A percentile compares a stretch with the other conserved stretches of the same genome.
phyloP scores from a whole-genome alignment of 2,113 vertebrate genomes.

The Gnathonemus echidnorhynchus region DNA sequence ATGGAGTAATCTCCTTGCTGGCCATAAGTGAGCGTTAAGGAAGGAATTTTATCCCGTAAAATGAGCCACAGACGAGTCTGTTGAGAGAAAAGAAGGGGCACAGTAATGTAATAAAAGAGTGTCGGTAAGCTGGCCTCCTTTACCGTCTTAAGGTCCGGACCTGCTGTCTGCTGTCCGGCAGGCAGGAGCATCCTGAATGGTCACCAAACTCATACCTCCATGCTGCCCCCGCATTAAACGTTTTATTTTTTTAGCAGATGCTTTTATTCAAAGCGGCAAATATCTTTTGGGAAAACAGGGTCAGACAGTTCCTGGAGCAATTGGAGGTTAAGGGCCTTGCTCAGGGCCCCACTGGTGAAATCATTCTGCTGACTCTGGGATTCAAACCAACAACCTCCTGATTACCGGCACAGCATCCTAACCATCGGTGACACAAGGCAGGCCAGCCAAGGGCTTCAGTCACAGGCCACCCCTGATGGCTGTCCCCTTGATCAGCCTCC shows the following conservation, averaged over 20 bases:
- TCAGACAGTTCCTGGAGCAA: neutral
- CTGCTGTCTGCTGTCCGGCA: neutral
- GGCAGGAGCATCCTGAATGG: neutral
- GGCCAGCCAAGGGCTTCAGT: neutral
- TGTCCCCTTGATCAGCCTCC: slow-evolving; percentile 38
- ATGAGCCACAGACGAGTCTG: neutral
- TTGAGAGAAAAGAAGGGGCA: neutral
- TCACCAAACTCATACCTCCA: neutral
- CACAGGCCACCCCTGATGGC: slow-evolving; percentile 58
- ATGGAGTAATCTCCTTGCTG: neutral
- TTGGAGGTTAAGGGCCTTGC: neutral
- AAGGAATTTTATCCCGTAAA: neutral
- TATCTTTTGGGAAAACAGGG: neutral
- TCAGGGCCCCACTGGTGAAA: neutral
- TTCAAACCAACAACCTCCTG: neutral
- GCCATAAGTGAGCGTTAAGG: neutral
- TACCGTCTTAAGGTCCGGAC: neutral
- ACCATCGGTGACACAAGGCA: neutral
- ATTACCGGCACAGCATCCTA: neutral
- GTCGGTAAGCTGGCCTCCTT: neutral
- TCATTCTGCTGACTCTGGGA: neutral
- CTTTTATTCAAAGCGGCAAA: neutral
- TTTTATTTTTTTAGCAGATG: neutral
- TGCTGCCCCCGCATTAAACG: neutral
- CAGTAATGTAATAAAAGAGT: neutral